Percentiles rank a stretch among this genome's conserved stretches.
Evolutionary conservation across 1,140 invertebrate species (phyloP).

Genomic region (Drosophila pseudoananassae): DNA sequence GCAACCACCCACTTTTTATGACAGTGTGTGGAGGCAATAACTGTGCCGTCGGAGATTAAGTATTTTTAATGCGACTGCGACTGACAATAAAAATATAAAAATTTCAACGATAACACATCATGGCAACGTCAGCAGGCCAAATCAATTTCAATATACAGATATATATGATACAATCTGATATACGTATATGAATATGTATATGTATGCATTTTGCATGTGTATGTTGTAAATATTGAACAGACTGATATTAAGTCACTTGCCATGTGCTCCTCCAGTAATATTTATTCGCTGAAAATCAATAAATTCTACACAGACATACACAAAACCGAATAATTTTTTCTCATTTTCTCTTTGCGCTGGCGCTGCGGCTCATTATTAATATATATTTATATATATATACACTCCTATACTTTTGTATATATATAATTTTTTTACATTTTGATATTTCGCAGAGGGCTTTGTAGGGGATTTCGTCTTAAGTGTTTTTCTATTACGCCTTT

Average conservation of each 20-base stretch:
- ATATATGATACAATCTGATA: conserved; percentile 22
- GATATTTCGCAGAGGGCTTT: conserved; percentile 53
- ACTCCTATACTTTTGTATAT: conserved; percentile 56
- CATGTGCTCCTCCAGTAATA: conserved; percentile 59
- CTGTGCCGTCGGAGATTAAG: conserved; percentile 72
- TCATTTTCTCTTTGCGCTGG: conserved; percentile 63
- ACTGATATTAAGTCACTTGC: conserved; percentile 58
- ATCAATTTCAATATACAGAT: conserved; percentile 72
- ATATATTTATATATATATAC: conserved; percentile 19
- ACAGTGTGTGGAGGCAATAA: conserved; percentile 54
- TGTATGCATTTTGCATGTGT: conserved; percentile 38
- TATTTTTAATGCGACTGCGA: conserved; percentile 80
- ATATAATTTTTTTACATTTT: conserved; percentile 75
- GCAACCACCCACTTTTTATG: conserved; percentile 16
- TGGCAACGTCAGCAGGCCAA: conserved; percentile 65
- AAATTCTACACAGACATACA: conserved; percentile 55
- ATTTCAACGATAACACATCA: conserved; percentile 71
- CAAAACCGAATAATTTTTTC: conserved; percentile 33
- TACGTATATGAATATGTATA: background rate
- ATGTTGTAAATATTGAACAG: conserved; percentile 43
- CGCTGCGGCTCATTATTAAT: conserved; percentile 56
- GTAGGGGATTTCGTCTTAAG: conserved; percentile 57
- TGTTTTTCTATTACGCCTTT: conserved; percentile 78
- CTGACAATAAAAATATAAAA: conserved; percentile 78
- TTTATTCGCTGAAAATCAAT: conserved; percentile 67